Evolutionary conservation across 2,888 invertebrate species (phyloP).

Genomic region (Sisyra terminalis): DNA sequence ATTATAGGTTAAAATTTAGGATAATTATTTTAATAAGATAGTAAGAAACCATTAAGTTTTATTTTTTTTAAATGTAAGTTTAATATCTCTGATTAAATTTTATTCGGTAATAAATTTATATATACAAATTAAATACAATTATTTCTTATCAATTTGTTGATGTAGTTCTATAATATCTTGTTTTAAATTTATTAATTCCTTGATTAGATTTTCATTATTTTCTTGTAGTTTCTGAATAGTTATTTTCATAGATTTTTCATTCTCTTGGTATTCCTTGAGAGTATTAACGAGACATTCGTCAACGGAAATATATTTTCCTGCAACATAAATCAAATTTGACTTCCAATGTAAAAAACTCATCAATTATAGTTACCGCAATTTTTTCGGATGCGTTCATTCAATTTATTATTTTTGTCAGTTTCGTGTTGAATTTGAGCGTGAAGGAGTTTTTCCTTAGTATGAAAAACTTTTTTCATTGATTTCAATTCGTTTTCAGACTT

Average conservation of each 20-base stretch:
- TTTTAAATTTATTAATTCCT: slow-evolving; percentile 1
- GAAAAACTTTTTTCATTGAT: background rate
- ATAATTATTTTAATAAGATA: no score
- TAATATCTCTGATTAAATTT: no score
- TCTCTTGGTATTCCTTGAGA: background rate
- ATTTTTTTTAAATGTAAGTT: no score
- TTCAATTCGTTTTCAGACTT: background rate
- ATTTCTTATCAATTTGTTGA: no score
- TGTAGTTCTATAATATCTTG: no score
- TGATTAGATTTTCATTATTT: slow-evolving; percentile 1
- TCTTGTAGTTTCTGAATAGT: background rate
- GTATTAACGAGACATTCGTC: background rate
- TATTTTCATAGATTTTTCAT: background rate
- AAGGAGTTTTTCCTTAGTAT: background rate
- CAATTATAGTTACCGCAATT: background rate
- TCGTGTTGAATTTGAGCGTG: background rate
- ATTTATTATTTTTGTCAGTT: background rate
- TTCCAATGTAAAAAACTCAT: background rate
- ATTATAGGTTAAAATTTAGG: no score
- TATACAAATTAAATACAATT: no score
- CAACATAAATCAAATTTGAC: background rate
- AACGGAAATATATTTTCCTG: slow-evolving; percentile 2
- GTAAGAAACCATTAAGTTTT: no score
- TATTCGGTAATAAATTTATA: no score
- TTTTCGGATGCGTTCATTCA: background rate